Conservation (phyloP, 1,140 invertebrate genomes). For the Danaus plexippus region DNA sequence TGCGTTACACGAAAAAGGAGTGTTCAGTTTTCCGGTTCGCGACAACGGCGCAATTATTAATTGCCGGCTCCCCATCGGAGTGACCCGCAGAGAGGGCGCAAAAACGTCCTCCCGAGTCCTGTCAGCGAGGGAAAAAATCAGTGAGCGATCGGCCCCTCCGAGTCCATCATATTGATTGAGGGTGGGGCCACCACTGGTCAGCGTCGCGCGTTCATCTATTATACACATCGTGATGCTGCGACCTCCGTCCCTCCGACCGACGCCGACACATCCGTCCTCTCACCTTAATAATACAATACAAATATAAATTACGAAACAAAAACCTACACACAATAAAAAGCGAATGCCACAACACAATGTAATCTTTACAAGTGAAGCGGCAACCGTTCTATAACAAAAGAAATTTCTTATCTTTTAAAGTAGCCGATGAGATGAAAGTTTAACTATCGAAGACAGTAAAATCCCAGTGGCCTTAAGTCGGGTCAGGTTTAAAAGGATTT, state of each 20-base stretch:
- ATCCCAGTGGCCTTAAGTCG: slow-evolving; percentile 35
- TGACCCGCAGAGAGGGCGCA: slow-evolving; percentile 54
- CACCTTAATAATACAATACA: not conserved
- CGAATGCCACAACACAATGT: not conserved
- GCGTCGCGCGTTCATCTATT: slow-evolving; percentile 68
- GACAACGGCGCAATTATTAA: slow-evolving; percentile 60
- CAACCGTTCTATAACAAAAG: slow-evolving; percentile 1
- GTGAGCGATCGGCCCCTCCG: slow-evolving; percentile 70
- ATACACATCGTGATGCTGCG: slow-evolving; percentile 65
- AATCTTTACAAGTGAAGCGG: not conserved
- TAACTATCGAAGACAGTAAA: slow-evolving; percentile 13
- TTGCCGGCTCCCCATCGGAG: slow-evolving; percentile 51
- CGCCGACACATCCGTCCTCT: too few relatives aligned
- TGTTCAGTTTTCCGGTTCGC: slow-evolving; percentile 28
- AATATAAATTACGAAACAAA: slow-evolving; percentile 2
- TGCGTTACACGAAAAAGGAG: slow-evolving; percentile 53
- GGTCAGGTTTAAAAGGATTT: slow-evolving; percentile 17
- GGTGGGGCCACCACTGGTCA: slow-evolving; percentile 66
- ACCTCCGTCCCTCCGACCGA: slow-evolving; percentile 12
- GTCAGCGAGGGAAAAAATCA: slow-evolving; percentile 71
- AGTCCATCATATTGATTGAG: slow-evolving; percentile 72
- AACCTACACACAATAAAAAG: slow-evolving; percentile 1
- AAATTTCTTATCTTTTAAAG: slow-evolving; percentile 10
- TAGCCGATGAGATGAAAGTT: slow-evolving; percentile 16
- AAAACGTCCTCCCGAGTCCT: slow-evolving; percentile 67